phyloP scores from a whole-genome alignment of 2,888 invertebrate genomes.

The Creontiades dilutus region DNA sequence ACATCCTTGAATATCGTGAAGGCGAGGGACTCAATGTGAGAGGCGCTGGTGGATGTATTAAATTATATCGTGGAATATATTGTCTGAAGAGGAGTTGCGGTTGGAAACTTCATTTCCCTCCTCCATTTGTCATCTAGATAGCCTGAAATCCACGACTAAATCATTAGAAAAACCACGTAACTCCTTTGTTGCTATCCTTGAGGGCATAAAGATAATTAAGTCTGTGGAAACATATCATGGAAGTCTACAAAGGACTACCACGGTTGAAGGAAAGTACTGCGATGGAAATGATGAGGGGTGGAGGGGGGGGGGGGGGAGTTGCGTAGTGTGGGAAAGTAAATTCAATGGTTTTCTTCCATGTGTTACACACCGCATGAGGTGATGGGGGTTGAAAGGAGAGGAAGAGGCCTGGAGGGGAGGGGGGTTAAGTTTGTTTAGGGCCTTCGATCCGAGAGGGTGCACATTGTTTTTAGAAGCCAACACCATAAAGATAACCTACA shows the following conservation, averaged over 20 bases:
- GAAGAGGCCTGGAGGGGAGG: no score
- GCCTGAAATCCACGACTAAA: constrained; percentile 37
- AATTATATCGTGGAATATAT: constrained; percentile 12
- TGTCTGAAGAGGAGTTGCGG: constrained; percentile 3
- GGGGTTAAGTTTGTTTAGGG: constrained; percentile 64
- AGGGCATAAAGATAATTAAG: constrained; percentile 47
- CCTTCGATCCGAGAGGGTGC: constrained; percentile 56
- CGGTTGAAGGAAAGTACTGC: background rate
- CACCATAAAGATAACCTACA: constrained; percentile 61
- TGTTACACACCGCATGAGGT: constrained; percentile 41
- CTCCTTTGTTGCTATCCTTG: constrained; percentile 26
- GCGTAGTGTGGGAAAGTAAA: background rate
- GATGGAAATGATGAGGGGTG: background rate
- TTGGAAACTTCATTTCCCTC: constrained; percentile 46
- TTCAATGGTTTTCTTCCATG: constrained; percentile 53
- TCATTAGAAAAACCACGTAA: constrained; percentile 46
- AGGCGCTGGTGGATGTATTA: background rate
- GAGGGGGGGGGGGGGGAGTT: background rate
- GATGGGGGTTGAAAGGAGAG: constrained; percentile 15
- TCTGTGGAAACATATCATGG: constrained; percentile 23
- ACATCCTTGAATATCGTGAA: background rate
- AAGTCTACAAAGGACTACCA: constrained; percentile 22
- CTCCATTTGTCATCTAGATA: constrained; percentile 41
- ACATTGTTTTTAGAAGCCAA: constrained; percentile 63
- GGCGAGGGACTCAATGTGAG: constrained; percentile 1